Base-by-base conservation (phyloP, 30 jellyfish, hydroid and myxozoan genomes). In the Aurelia sp. region DNA sequence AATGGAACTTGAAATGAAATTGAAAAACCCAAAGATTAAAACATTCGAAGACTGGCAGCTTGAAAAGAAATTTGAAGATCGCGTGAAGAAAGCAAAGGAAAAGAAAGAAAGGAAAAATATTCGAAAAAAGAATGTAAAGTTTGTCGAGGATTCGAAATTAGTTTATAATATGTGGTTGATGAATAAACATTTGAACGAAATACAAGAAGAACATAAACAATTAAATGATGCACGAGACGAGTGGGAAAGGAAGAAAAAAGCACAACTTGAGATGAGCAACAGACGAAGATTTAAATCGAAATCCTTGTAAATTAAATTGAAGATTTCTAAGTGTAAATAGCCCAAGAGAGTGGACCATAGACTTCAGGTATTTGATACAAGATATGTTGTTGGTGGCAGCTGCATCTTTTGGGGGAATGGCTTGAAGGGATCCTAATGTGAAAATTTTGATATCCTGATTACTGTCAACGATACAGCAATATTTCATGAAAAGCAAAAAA, bases 1-100 rank as follows among this genome's bases (percentile, higher is more conserved):
- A 47, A 63, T 85, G 69, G 88, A 73, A 10, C 20, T 70, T 62
- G 61, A 61, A 55, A 17, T 40, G 24, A 73, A 66, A 16, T 4
- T 72, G 76, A 75, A 63, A 53, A 63, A 73, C n/a, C 68, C 82
- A 30, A 57, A 52, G 19, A 79, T 74, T 18, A 90, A 90, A 64
- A 90, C 97, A 4, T 90, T 74, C 63, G 97, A 90, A 40, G 94
- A 90, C 20, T 90, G 97, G 97, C 67, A 47, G 35, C 19, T 73
- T 8, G 88, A 58, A 13, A 90, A 90, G 83, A 70, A 81, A 63
- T 76, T 82, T 7, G 87, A 74, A 20, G 76, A 81, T 30, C 82
- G 90, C 3, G 19, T 55, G 78, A 64, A 71, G 73, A 72, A 68
- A 50, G 59, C 80, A 16, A 73, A 80, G 51, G 86, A 79, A 60